Conservation (phyloP, 2,888 invertebrate genomes). For the Synergus itoensis region DNA sequence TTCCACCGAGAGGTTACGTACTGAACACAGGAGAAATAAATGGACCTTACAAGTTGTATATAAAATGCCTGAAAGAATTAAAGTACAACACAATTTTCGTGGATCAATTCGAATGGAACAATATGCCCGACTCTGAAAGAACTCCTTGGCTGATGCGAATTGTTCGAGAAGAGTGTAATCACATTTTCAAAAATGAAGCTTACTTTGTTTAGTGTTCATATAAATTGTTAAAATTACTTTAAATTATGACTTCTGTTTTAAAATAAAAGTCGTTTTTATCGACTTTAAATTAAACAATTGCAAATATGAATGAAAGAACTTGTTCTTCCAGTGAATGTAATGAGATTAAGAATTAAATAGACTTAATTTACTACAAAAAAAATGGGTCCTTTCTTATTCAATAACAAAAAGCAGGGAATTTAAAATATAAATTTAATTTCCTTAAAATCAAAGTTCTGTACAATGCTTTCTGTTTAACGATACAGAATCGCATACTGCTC, state of each 20-base stretch:
- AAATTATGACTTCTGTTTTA: no score
- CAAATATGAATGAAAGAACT: no score
- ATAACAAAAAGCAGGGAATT: not conserved
- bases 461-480: not conserved
- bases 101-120: constrained; percentile 1
- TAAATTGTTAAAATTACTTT: not conserved
- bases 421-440: constrained; percentile 8
- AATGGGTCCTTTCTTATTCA: not conserved
- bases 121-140: not conserved
- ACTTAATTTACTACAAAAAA: not conserved
- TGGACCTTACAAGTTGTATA: not conserved
- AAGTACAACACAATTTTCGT: not conserved
- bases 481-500: not conserved
- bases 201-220: not conserved
- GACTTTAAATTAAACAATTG: no score
- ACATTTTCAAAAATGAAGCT: not conserved
- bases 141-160: not conserved
- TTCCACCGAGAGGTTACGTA: not conserved
- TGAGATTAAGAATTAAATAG: not conserved
- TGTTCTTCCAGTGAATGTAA: no score
- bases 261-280: no score
- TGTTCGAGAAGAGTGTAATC: not conserved
- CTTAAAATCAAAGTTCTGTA: not conserved
- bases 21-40: not conserved
- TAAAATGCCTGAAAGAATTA: not conserved